These are phyloP conservation scores for Tetraneura akinire DNA, from an alignment of 1,140 invertebrate species.

Conservation along the genomic window DNA sequence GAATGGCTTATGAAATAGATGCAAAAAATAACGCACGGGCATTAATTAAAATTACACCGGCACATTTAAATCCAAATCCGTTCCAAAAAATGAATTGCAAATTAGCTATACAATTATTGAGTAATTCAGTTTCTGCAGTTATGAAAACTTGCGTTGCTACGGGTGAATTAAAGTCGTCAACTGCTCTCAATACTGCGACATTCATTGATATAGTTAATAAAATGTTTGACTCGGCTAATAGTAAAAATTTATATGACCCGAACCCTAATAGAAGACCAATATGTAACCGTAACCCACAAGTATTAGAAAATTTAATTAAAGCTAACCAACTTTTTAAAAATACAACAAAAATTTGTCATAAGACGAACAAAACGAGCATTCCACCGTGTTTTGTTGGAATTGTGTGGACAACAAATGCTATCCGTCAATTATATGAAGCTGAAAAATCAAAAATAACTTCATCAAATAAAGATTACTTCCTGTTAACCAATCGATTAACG, in stretches of 20 bases:
- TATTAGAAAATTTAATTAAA: not conserved
- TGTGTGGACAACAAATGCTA: not conserved
- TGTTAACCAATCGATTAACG: too few relatives aligned
- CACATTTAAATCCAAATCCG: not conserved
- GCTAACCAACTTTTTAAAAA: not conserved
- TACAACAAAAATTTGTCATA: not conserved
- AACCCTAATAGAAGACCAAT: not conserved
- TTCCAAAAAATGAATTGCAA: not conserved
- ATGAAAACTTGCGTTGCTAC: constrained; percentile 13
- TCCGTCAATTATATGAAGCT: not conserved
- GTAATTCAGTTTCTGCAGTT: constrained; percentile 17
- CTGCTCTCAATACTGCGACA: not conserved
- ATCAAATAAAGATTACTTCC: too few relatives aligned
- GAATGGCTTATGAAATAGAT: constrained; percentile 16
- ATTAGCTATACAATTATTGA: not conserved
- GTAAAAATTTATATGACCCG: not conserved
- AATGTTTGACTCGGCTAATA: not conserved
- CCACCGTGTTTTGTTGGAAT: not conserved
- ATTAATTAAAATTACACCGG: not conserved
- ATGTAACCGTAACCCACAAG: not conserved
- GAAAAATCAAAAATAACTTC: not conserved
- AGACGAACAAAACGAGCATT: not conserved
- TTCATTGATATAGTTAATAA: not conserved
- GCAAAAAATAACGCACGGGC: not conserved
- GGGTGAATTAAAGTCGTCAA: not conserved